Conservation (phyloP, 2,888 invertebrate genomes). For the Drosophila sordidapex region DNA sequence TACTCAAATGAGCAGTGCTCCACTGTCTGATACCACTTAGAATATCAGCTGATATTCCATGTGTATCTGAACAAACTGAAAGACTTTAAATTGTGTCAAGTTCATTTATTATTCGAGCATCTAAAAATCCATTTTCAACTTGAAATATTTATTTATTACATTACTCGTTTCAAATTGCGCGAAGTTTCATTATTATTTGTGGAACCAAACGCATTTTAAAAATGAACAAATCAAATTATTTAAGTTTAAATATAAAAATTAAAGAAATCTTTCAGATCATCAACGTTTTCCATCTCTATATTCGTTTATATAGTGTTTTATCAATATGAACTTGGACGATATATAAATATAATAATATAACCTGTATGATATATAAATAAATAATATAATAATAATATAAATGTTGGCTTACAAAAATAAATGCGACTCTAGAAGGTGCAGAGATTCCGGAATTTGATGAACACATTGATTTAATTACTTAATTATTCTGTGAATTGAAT, state of each 20-base stretch:
- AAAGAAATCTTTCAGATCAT: background rate
- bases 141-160: background rate
- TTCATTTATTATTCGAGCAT: background rate
- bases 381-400: too few relatives aligned
- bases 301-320: background rate
- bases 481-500: background rate
- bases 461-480: background rate
- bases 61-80: background rate
- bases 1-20: background rate
- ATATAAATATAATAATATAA: background rate
- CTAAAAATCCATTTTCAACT: background rate
- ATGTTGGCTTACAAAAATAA: background rate
- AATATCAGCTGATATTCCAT: background rate
- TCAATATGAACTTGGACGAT: background rate
- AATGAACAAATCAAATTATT: background rate
- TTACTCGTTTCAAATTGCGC: background rate
- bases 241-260: background rate
- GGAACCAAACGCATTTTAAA: background rate
- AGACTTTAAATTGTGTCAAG: background rate
- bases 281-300: background rate
- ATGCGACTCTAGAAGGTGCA: background rate
- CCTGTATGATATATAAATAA: too few relatives aligned
- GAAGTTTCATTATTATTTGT: background rate
- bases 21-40: slow-evolving; percentile 4
- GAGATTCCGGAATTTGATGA: background rate